phyloP scores from a whole-genome alignment of 2,888 invertebrate genomes.

The Ennomos erosarius region DNA sequence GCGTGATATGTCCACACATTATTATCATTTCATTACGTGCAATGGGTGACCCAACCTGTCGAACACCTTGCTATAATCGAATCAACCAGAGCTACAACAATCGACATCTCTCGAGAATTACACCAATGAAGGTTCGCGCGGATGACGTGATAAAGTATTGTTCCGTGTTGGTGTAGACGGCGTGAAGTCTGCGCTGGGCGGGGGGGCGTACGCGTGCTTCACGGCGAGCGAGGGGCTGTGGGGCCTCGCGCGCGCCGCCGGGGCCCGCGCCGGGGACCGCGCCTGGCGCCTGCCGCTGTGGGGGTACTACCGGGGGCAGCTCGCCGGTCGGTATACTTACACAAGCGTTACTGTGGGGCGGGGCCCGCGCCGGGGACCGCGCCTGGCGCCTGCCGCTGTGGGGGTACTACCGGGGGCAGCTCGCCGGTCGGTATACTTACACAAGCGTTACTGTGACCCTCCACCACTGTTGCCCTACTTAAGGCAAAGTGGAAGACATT shows the following conservation, averaged over 20 bases:
- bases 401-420: slow-evolving; percentile 81
- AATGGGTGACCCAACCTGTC: too few species aligned
- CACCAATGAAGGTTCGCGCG: too few species aligned
- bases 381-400: slow-evolving; percentile 93
- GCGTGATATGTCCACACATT: too few species aligned
- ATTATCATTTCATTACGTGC: too few species aligned
- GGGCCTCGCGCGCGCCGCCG: slow-evolving; percentile 87
- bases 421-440: slow-evolving; percentile 27
- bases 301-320: slow-evolving; percentile 81
- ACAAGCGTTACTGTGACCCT: too few species aligned
- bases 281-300: slow-evolving; percentile 93
- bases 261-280: slow-evolving; percentile 89
- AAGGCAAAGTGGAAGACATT: too few species aligned
- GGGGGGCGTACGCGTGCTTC: slow-evolving; percentile 89
- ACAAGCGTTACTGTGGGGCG: slow-evolving; percentile 90
- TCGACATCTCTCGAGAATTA: too few species aligned
- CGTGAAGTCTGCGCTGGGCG: slow-evolving; percentile 87
- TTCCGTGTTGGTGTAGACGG: slow-evolving; percentile 71
- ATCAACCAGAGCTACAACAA: too few species aligned
- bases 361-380: slow-evolving; percentile 89
- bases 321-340: slow-evolving; percentile 27
- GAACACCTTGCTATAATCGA: too few species aligned
- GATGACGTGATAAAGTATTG: too few species aligned
- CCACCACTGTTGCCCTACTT: too few species aligned
- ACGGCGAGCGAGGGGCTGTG: slow-evolving; percentile 87